A percentile compares a stretch with the other conserved stretches of the same genome.
These are phyloP conservation scores for Pseudoips prasinana DNA, from an alignment of 2,888 invertebrate genomes.

Conservation along the genomic window DNA sequence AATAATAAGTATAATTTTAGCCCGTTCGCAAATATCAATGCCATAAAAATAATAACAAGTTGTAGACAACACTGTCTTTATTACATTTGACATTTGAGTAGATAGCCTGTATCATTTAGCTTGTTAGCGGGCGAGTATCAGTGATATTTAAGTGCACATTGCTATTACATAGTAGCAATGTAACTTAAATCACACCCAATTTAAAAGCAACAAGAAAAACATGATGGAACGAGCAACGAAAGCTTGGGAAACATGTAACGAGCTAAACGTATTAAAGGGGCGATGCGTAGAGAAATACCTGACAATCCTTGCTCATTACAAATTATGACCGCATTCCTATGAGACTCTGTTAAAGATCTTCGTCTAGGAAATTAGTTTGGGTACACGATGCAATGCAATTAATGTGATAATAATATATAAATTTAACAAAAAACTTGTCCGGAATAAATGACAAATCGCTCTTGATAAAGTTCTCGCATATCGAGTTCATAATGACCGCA, in stretches of 20 bases:
- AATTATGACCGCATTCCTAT: constrained; percentile 79
- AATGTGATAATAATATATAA: constrained; percentile 45
- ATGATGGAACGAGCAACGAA: constrained; percentile 42
- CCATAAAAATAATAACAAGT: constrained; percentile 20
- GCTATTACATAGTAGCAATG: constrained; percentile 48
- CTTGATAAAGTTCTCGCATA: constrained; percentile 34
- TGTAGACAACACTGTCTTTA: constrained; percentile 28
- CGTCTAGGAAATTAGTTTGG: constrained; percentile 52
- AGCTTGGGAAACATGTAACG: constrained; percentile 74
- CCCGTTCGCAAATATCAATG: constrained; percentile 4
- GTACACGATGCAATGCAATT: constrained; percentile 51
- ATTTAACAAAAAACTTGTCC: constrained; percentile 57
- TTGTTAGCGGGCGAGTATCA: constrained; percentile 41
- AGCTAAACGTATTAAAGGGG: constrained; percentile 70
- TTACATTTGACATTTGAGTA: constrained; percentile 34
- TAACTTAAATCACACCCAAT: constrained; percentile 58
- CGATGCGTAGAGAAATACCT: constrained; percentile 73
- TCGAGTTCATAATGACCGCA: constrained; percentile 15
- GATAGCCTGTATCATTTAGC: constrained; percentile 34
- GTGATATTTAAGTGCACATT: constrained; percentile 40
- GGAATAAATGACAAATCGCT: constrained; percentile 66
- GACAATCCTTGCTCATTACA: constrained; percentile 78
- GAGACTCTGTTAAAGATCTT: constrained; percentile 56
- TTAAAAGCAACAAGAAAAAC: constrained; percentile 48
- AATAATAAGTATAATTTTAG: neutral